Conservation (phyloP, 2,797 vertebrate genomes). For the Gallirallus australis region DNA sequence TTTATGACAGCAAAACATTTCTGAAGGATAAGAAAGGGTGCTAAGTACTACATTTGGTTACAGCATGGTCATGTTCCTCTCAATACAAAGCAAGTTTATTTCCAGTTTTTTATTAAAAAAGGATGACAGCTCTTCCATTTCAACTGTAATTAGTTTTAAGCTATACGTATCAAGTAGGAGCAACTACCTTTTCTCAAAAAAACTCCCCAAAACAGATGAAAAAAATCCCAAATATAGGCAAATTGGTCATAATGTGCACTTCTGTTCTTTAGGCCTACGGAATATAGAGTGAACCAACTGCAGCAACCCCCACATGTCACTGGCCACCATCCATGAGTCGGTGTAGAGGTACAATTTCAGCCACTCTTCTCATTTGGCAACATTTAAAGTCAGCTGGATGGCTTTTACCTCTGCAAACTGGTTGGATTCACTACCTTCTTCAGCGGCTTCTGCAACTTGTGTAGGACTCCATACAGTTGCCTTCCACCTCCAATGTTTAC, state of each 20-base stretch:
- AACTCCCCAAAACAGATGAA: neutral
- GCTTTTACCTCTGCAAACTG: too few relatives aligned
- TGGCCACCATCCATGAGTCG: too few relatives aligned
- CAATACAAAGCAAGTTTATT: neutral
- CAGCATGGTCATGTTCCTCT: neutral
- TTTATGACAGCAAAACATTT: neutral
- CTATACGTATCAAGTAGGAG: neutral
- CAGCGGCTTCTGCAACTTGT: too few relatives aligned
- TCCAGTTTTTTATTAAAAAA: neutral
- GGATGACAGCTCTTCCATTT: neutral
- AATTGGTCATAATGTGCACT: neutral
- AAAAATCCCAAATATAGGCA: neutral
- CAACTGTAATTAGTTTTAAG: neutral
- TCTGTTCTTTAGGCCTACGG: neutral
- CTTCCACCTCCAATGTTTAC: too few relatives aligned
- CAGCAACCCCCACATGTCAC: too few relatives aligned
- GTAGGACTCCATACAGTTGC: too few relatives aligned
- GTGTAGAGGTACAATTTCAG: too few relatives aligned
- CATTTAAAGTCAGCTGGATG: too few relatives aligned
- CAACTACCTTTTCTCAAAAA: neutral
- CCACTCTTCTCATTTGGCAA: too few relatives aligned
- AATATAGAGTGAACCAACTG: neutral
- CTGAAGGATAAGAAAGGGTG: neutral
- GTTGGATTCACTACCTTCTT: too few relatives aligned
- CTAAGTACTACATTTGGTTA: neutral